Evolutionary conservation across 2,797 vertebrate genomes (phyloP).

Genomic region (Rhyacichthys aspro): DNA sequence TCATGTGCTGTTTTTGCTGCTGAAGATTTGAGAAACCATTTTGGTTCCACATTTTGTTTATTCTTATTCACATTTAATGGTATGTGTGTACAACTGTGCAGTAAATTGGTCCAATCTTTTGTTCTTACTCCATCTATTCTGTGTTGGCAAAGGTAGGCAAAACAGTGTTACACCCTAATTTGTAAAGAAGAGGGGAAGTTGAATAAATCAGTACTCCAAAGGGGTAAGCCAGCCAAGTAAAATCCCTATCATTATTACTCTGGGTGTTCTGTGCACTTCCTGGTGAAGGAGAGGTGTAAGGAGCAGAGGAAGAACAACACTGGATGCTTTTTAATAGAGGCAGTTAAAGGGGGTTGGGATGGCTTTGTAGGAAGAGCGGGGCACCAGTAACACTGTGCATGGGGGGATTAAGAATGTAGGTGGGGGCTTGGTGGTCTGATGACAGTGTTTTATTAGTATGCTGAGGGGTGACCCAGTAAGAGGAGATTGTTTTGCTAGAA

Average conservation of each 20-base stretch:
- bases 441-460: constrained; percentile 77
- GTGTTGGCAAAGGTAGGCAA: constrained; percentile 33
- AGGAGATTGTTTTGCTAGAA: constrained; percentile 73
- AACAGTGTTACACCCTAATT: constrained; percentile 48
- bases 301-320: constrained; percentile 54
- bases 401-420: constrained; percentile 72
- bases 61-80: too few species aligned
- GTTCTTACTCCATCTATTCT: constrained; percentile 28
- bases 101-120: constrained; percentile 20
- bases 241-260: constrained; percentile 73
- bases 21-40: too few species aligned
- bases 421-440: constrained; percentile 65
- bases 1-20: background rate
- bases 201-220: constrained; percentile 63
- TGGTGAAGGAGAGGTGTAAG: constrained; percentile 27
- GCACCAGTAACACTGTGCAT: constrained; percentile 51
- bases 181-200: constrained; percentile 50
- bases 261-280: constrained; percentile 53
- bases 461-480: constrained; percentile 78
- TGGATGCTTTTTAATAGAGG: constrained; percentile 64
- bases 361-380: constrained; percentile 47
- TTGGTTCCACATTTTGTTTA: constrained; percentile 7
- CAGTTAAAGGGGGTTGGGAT: constrained; percentile 61
- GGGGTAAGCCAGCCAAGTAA: constrained; percentile 68
- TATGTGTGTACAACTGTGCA: background rate